A percentile compares a stretch with the other conserved stretches of the same genome.
These are phyloP conservation scores for Brachypodius melanocephalos DNA, from an alignment of 2,113 vertebrate genomes.

Conservation along the genomic window DNA sequence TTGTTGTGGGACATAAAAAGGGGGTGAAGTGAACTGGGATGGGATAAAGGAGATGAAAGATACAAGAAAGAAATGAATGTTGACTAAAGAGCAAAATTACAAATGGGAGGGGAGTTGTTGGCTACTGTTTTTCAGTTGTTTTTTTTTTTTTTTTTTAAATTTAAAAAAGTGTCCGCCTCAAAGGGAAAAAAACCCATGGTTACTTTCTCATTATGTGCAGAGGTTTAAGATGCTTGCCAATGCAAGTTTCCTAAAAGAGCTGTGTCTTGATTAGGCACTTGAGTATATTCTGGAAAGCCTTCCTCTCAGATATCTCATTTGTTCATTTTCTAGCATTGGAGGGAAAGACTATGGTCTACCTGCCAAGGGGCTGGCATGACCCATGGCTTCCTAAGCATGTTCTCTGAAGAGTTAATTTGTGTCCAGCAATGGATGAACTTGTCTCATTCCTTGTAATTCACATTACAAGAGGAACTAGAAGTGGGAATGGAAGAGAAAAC, in stretches of 20 bases:
- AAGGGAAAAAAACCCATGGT: rapidly evolving
- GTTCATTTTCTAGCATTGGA: not conserved
- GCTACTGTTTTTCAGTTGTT: not conserved
- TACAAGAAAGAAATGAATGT: not conserved
- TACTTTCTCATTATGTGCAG: not conserved
- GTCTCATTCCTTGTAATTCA: not conserved
- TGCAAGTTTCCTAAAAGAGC: not conserved
- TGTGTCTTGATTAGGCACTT: not conserved
- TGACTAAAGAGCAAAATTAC: not conserved
- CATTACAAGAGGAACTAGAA: not conserved
- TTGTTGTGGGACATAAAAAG: not conserved
- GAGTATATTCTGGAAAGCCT: not conserved
- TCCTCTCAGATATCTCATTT: not conserved
- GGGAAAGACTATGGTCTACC: not conserved
- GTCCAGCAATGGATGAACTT: not conserved
- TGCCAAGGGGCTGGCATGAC: not conserved
- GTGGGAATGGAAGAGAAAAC: not conserved
- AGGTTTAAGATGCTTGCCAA: not conserved
- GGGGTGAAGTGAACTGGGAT: not conserved
- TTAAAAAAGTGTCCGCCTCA: not conserved
- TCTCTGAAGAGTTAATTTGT: not conserved
- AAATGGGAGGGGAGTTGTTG: not conserved
- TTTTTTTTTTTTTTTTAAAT: not conserved
- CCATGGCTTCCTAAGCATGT: not conserved
- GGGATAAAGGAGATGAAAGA: not conserved